phyloP scores from a whole-genome alignment of 2,888 invertebrate genomes.

The Thysanoteuthis rhombus region DNA sequence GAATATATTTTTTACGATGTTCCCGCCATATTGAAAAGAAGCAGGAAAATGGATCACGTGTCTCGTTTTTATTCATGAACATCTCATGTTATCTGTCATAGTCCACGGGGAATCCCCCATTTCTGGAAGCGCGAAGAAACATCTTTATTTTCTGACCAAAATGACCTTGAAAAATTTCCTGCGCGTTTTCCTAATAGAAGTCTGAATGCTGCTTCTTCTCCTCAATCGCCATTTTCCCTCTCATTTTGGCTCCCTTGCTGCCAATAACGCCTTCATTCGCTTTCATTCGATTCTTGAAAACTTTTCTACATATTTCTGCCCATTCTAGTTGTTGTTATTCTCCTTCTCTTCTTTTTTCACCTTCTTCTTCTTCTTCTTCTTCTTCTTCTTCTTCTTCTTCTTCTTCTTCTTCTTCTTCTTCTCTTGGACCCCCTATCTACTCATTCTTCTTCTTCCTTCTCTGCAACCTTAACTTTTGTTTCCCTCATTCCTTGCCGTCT shows the following conservation, averaged over 20 bases:
- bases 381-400: no score
- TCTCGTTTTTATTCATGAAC: neutral
- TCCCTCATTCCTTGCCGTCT: neutral
- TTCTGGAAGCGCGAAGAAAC: neutral
- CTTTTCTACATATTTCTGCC: no score
- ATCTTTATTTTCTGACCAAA: neutral
- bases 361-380: no score
- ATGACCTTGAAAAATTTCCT: neutral
- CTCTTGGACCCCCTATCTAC: no score
- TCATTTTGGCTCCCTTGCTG: no score
- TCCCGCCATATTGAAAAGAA: neutral
- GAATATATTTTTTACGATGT: neutral
- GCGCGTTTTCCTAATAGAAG: neutral
- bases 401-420: no score
- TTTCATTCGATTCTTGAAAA: no score
- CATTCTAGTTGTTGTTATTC: no score
- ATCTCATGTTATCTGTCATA: neutral
- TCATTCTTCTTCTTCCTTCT: no score
- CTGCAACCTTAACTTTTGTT: no score
- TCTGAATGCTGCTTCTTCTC: neutral
- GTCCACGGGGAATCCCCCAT: neutral
- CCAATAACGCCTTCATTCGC: no score
- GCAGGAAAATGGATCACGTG: neutral
- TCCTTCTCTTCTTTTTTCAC: no score
- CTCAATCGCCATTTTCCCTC: neutral